These are phyloP conservation scores for Xenotilapia leptura DNA, from an alignment of 2,113 vertebrate genomes.

Conservation along the genomic window DNA sequence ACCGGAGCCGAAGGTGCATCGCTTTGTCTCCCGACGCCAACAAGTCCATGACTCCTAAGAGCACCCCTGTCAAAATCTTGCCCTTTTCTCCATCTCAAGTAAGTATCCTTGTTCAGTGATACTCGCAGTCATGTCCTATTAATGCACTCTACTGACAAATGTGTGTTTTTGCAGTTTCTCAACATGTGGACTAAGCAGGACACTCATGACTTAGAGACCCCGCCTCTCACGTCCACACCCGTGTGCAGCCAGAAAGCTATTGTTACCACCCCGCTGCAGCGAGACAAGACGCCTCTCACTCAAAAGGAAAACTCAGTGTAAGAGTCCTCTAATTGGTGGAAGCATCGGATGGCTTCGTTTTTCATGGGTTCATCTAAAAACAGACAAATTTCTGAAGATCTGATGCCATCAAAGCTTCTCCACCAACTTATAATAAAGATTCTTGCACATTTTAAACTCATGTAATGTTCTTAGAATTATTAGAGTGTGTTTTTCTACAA, in stretches of 20 bases:
- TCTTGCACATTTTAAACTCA: neutral
- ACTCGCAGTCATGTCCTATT: neutral
- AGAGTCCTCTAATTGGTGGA: slow-evolving; percentile 24
- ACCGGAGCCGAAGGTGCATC: slow-evolving; percentile 81
- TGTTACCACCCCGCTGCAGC: slow-evolving; percentile 89
- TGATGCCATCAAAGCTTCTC: neutral
- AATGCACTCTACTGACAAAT: neutral
- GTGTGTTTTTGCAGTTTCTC: slow-evolving; percentile 77
- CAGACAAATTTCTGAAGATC: neutral
- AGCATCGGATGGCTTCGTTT: rapidly evolving
- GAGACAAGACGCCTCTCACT: slow-evolving; percentile 91
- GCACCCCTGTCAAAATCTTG: slow-evolving; percentile 89
- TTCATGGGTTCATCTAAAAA: rapidly evolving
- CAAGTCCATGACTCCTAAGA: slow-evolving; percentile 91
- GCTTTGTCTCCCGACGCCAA: slow-evolving; percentile 81
- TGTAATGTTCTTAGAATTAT: neutral
- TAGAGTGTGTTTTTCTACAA: rapidly evolving
- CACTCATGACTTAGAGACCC: slow-evolving; percentile 87
- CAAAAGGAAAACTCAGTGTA: slow-evolving; percentile 86
- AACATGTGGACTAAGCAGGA: slow-evolving; percentile 98
- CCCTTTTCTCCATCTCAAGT: slow-evolving; percentile 98
- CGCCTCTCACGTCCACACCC: slow-evolving; percentile 91
- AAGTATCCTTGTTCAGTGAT: neutral
- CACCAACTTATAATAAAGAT: neutral
- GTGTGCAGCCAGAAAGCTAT: slow-evolving; percentile 95